Base-by-base conservation (phyloP, 92 coral and sea anemone genomes). In the Porites cylindrica region DNA sequence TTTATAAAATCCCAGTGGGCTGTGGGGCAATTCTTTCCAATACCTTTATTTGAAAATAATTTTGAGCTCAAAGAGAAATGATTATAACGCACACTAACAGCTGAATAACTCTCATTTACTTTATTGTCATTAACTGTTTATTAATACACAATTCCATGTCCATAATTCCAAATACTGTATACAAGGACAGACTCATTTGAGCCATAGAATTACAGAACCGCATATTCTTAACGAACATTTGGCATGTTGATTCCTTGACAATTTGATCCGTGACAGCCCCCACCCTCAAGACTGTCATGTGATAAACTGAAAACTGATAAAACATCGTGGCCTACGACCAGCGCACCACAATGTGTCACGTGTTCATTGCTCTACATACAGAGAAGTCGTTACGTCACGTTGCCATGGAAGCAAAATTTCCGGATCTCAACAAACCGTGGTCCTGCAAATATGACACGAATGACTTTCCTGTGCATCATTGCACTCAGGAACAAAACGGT, bases 291-390 rank as follows among this genome's bases (percentile, higher is more conserved):
- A 38, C 47, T 4, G 47, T 38, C 47, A 38, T 4, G 47, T 0
- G 10, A 2, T 32, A 52, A 26, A 16, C 67, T 62, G 20, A 32
- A 19, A 16, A 79, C 72, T 19, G 1, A 3, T 6, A 56, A 24
- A 56, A 23, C 13, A 24, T 64, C 72, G 51, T 72, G 72, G 32
- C 61, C 59, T 79, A 72, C 83, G 83, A 79, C 83, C 83, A 63
- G 83, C 83, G 60, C 83, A 79, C 21, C 72, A 47, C 83, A 9
- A 10, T 47, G 83, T 38, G 72, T 50, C 72, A 63, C 72, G 72
- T 79, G 83, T 23, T 67, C 38, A 14, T 67, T 26, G 70, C 10
- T 18, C 70, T 10, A 66, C 2, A 66, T 66, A 8, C 38, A 24
- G 24, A 67, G 26, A 11, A 67, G 72, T 47, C 47, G 26, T 67